Conservation (phyloP, 2,113 vertebrate genomes). For the Dromaius novaehollandiae region DNA sequence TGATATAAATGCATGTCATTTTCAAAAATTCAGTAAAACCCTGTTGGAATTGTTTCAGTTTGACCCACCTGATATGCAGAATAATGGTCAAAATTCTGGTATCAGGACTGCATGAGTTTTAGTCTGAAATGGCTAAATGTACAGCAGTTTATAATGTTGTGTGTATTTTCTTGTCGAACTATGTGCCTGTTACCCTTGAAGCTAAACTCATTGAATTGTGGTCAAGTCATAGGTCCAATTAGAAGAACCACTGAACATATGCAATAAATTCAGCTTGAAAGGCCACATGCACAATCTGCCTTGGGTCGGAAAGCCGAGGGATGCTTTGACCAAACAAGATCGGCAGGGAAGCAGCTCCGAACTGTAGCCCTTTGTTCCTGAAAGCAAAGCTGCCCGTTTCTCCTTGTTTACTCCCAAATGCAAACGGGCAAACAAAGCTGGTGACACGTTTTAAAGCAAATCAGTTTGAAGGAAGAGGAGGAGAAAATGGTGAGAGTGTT, state of each 20-base stretch:
- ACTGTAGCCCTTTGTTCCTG: slow-evolving; percentile 32
- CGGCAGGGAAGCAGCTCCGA: slow-evolving; percentile 29
- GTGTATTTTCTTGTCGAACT: neutral
- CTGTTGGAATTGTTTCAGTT: neutral
- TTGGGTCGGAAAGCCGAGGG: slow-evolving; percentile 63
- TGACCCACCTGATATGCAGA: neutral
- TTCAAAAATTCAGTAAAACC: neutral
- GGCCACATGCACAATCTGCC: slow-evolving; percentile 66
- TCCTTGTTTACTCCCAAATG: slow-evolving; percentile 14
- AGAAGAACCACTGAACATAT: slow-evolving; percentile 63
- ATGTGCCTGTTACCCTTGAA: slow-evolving; percentile 8
- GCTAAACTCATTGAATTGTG: slow-evolving; percentile 55
- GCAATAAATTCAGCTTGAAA: slow-evolving; percentile 74
- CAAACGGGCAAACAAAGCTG: slow-evolving; percentile 9
- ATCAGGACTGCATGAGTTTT: neutral
- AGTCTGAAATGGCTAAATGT: neutral
- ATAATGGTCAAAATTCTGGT: neutral
- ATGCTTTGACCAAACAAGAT: slow-evolving; percentile 48
- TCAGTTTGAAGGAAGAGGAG: neutral
- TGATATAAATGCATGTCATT: neutral
- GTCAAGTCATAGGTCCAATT: slow-evolving; percentile 61
- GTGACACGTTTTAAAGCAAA: neutral
- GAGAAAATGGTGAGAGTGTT: neutral
- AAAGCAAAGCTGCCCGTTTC: slow-evolving; percentile 40
- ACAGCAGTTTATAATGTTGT: neutral